Percentiles rank a stretch among this genome's conserved stretches.
Conservation (phyloP, 2,113 vertebrate genomes). For the Leptodactylus fuscus region DNA sequence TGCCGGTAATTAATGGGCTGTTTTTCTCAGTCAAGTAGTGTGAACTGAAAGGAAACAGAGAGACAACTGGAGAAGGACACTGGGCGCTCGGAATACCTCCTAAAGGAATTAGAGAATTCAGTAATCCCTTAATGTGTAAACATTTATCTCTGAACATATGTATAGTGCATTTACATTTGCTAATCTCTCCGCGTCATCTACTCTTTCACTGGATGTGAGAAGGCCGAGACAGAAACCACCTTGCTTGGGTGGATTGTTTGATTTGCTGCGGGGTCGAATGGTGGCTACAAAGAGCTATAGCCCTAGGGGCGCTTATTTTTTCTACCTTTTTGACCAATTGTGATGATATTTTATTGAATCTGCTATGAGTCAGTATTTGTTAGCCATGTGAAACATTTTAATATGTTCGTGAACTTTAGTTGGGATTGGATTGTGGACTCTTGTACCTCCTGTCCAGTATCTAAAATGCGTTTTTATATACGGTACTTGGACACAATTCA, state of each 20-base stretch:
- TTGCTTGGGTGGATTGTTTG: too few species aligned
- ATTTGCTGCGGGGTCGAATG: too few species aligned
- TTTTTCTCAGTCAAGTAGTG: conserved; percentile 64
- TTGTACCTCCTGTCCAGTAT: too few species aligned
- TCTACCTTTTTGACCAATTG: not conserved
- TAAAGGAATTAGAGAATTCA: not conserved
- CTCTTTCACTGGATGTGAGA: too few species aligned
- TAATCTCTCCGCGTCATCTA: too few species aligned
- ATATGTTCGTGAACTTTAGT: too few species aligned
- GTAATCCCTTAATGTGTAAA: not conserved
- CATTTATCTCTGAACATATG: not conserved
- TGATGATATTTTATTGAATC: not conserved
- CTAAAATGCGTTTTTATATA: too few species aligned
- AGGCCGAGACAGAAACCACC: too few species aligned
- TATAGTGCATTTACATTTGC: not conserved
- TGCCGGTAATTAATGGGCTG: conserved; percentile 68
- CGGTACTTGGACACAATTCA: too few species aligned
- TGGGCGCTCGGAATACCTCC: not conserved
- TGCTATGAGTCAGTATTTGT: not conserved
- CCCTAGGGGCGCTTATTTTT: not conserved
- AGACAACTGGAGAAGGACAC: not conserved
- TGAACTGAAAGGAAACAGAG: conserved; percentile 64
- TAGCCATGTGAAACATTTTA: not conserved
- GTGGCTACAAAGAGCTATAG: too few species aligned
- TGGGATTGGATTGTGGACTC: too few species aligned